Evolutionary conservation across 2,113 vertebrate genomes (phyloP), one percentile per base, ranked within the genome.

Genomic region (Podarcis raffonei): DNA sequence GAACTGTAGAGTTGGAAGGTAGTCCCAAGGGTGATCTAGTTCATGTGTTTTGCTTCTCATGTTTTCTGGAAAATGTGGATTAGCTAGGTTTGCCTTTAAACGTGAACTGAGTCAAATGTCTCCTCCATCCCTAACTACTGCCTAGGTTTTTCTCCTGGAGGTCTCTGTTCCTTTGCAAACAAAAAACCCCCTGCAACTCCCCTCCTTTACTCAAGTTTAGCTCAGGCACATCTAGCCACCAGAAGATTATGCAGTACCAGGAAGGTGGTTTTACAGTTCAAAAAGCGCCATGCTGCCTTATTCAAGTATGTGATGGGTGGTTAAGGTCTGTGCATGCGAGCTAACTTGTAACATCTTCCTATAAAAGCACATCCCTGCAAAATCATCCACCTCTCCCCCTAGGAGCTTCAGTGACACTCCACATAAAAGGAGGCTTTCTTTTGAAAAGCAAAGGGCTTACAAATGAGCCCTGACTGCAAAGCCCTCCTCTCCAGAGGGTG

Each of bases 401-500:
- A 5, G 83, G 93, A 95, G 83, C 78, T 88, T 89, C 90, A 72
- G 27, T 77, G 79, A 93, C 35, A 48, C 93, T 92, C 94, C 88
- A 27, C 6, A 68, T 2, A 88, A 92, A 93, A 80, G 57, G 48
- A 87, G 23, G 85, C 89, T 91, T 76, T 92, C 57, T 90, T 94
- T 86, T 89, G 48, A 86, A 95, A 96, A 95, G 89, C 89, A 94
- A 93, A 39, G 1, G 0, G 95, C 90, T 95, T 87, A 87, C 80
- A 96, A 89, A 94, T 95, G 92, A 95, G 85, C 82, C 90, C 81
- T 93, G 57, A 86, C 59, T 94, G 87, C 95, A 93, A 95, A 96
- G 90, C 8, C 53, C 72, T 82, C 75, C 27, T 92, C 90, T 88
- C 65, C 86, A 83, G 48, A 81, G 80, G 20, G 53, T 86, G 85